These are phyloP conservation scores for Echeneis naucrates DNA, from an alignment of 2,797 vertebrate genomes.

Conservation along the genomic window DNA sequence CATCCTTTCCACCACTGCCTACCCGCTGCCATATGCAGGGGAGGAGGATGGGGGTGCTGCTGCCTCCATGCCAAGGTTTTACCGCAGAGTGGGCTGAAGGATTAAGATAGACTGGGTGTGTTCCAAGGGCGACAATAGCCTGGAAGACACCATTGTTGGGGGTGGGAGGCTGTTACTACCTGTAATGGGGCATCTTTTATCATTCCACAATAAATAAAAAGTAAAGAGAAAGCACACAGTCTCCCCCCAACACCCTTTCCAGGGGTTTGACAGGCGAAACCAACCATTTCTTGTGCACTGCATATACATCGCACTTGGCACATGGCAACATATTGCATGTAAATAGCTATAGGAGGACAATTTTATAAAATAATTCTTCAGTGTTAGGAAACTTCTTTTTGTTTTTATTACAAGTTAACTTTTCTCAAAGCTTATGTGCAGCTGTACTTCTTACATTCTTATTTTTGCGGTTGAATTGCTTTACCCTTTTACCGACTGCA, in stretches of 20 bases:
- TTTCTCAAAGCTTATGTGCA: conserved; percentile 15
- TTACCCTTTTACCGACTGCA: conserved; percentile 11
- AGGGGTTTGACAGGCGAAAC: conserved; percentile 27
- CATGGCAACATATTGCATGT: background rate
- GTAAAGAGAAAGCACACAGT: conserved; percentile 6
- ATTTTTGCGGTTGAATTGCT: conserved; percentile 13
- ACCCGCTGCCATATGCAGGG: conserved; percentile 74
- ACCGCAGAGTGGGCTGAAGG: conserved; percentile 84
- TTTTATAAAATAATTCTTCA: conserved; percentile 21
- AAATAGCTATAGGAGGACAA: conserved; percentile 37
- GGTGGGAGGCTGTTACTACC: conserved; percentile 80
- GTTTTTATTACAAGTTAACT: background rate
- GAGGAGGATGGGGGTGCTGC: conserved; percentile 74
- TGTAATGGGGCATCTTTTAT: conserved; percentile 67
- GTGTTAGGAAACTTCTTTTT: conserved; percentile 9
- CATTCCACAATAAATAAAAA: conserved; percentile 56
- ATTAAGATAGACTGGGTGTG: conserved; percentile 85
- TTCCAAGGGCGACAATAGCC: conserved; percentile 81
- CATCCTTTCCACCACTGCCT: conserved; percentile 69
- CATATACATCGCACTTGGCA: conserved; percentile 24
- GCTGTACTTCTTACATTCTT: conserved; percentile 14
- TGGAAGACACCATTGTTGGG: conserved; percentile 75
- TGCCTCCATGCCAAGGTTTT: conserved; percentile 83
- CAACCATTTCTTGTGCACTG: background rate
- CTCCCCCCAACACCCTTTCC: background rate